Percentiles rank a stretch among this genome's conserved stretches.
These are phyloP conservation scores for Caenorhabditis macrosperma DNA, from an alignment of 2,888 invertebrate species.

Conservation along the genomic window DNA sequence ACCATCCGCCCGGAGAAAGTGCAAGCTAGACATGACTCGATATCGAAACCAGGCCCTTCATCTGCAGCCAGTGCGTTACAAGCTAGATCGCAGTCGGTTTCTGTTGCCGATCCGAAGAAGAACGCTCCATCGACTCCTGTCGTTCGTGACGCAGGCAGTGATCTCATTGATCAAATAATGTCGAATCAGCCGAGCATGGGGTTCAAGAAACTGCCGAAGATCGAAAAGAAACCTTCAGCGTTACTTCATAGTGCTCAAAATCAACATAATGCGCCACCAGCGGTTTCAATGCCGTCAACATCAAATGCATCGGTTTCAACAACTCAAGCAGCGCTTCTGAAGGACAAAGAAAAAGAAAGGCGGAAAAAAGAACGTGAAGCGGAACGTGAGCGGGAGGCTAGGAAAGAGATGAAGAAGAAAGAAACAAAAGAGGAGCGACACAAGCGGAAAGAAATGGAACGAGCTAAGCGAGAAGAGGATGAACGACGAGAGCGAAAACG, in stretches of 20 bases:
- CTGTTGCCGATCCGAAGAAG: slow-evolving; percentile 18
- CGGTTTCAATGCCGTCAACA: neutral
- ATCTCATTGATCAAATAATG: slow-evolving; percentile 41
- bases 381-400: slow-evolving; percentile 35
- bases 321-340: slow-evolving; percentile 3
- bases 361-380: slow-evolving; percentile 15
- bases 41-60: slow-evolving; percentile 41
- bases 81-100: slow-evolving; percentile 39
- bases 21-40: slow-evolving; percentile 43
- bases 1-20: slow-evolving; percentile 27
- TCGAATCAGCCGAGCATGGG: slow-evolving; percentile 34
- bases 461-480: slow-evolving; percentile 33
- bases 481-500: slow-evolving; percentile 38
- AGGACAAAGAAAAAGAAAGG: slow-evolving; percentile 46
- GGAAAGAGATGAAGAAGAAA: slow-evolving; percentile 46
- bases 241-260: slow-evolving; percentile 8
- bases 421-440: slow-evolving; percentile 42
- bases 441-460: slow-evolving; percentile 39
- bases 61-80: slow-evolving; percentile 31
- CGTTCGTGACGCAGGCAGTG: slow-evolving; percentile 32
- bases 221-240: slow-evolving; percentile 55
- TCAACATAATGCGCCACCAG: neutral
- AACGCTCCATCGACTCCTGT: slow-evolving; percentile 22
- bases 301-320: neutral
- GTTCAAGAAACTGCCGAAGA: slow-evolving; percentile 47